These are phyloP conservation scores for Coenobita brevimanus DNA, from an alignment of 1,140 invertebrate genomes.

Conservation along the genomic window DNA sequence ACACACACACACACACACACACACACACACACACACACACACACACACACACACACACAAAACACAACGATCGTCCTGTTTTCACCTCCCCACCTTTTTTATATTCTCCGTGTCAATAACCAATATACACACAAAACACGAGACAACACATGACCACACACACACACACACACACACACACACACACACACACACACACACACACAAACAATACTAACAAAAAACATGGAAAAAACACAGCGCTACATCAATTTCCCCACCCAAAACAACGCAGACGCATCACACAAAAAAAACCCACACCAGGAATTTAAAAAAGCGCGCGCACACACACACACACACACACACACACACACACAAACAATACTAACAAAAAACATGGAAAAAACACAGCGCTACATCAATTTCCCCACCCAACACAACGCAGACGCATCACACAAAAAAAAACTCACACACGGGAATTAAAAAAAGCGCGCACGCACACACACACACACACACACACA, in stretches of 20 bases:
- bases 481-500: background rate
- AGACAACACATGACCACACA: background rate
- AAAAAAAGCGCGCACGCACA: background rate
- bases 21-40: constrained; percentile 10
- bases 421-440: background rate
- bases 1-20: constrained; percentile 15
- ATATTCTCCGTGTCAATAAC: no score
- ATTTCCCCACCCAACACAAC: background rate
- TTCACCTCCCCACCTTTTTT: background rate
- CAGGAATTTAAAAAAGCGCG: background rate
- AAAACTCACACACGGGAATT: background rate
- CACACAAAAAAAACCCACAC: background rate
- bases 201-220: background rate
- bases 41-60: no score
- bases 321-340: background rate
- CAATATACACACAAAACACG: background rate
- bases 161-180: background rate
- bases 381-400: no score
- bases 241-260: background rate
- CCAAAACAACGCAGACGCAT: background rate
- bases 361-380: no score
- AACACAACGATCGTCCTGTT: no score
- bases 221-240: no score
- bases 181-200: background rate
- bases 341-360: background rate